phyloP scores from a whole-genome alignment of 2,113 vertebrate species.

The Hemichromis elongatus region DNA sequence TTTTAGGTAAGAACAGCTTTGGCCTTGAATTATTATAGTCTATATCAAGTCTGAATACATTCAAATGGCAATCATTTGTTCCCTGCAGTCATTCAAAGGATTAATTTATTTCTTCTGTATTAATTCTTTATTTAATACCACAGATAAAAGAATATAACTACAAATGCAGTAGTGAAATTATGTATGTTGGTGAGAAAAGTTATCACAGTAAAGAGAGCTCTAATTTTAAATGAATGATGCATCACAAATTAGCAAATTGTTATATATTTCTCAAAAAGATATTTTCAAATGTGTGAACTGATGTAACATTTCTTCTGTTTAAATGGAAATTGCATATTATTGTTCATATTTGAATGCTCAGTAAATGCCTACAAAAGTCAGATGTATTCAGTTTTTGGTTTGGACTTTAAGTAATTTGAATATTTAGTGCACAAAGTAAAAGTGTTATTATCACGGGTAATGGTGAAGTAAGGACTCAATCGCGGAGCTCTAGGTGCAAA shows the following conservation, averaged over 20 bases:
- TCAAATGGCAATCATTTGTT: slow-evolving; percentile 26
- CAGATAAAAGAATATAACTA: slow-evolving; percentile 15
- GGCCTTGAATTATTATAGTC: slow-evolving; percentile 15
- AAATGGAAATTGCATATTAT: neutral
- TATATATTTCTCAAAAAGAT: neutral
- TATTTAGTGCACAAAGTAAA: neutral
- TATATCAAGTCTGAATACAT: slow-evolving; percentile 9
- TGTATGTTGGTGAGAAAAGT: neutral
- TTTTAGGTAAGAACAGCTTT: slow-evolving; percentile 28
- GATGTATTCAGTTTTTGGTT: neutral
- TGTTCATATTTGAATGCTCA: neutral
- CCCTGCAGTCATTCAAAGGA: slow-evolving; percentile 20
- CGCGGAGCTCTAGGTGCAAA: no score
- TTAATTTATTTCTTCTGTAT: slow-evolving; percentile 31
- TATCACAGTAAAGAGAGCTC: neutral
- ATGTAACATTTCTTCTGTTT: neutral
- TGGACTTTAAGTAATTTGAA: neutral
- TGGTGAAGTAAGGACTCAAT: no score
- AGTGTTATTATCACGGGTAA: no score
- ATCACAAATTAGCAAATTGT: neutral
- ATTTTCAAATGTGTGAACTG: neutral
- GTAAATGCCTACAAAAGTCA: neutral
- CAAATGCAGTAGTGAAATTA: slow-evolving; percentile 11
- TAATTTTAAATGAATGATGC: neutral
- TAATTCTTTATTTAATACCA: slow-evolving; percentile 19